A percentile compares a stretch with the other conserved stretches of the same genome.
phyloP scores from a whole-genome alignment of 2,888 invertebrate genomes.

The Empis stercorea region DNA sequence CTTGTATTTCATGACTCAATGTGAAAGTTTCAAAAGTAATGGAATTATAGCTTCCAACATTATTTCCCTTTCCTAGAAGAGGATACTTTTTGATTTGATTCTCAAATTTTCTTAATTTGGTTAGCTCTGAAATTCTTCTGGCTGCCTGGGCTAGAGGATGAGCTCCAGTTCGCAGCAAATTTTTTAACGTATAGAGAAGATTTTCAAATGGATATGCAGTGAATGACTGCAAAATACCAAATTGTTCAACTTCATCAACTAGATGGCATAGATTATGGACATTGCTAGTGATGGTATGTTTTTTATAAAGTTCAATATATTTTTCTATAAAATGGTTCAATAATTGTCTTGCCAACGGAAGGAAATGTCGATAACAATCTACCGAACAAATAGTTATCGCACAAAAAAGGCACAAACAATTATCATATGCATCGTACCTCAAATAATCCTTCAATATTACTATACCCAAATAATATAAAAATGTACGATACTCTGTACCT shows the following conservation, averaged over 20 bases:
- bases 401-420: constrained; percentile 2
- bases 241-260: constrained; percentile 21
- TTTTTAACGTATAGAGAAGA: constrained; percentile 18
- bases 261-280: constrained; percentile 27
- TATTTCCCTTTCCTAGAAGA: no score
- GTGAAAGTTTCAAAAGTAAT: no score
- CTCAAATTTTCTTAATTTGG: not conserved
- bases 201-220: constrained; percentile 28
- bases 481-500: constrained; percentile 4
- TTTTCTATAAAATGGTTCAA: constrained; percentile 12
- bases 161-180: constrained; percentile 12
- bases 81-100: no score
- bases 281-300: constrained; percentile 24
- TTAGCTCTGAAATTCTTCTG: constrained; percentile 14
- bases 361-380: not conserved
- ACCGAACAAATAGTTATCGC: constrained; percentile 4
- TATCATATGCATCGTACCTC: not conserved
- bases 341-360: no score
- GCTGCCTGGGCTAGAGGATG: constrained; percentile 15
- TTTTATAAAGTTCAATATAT: constrained; percentile 21
- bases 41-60: no score
- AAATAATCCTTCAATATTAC: constrained; percentile 3
- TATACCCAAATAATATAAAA: constrained; percentile 2
- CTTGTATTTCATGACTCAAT: constrained; percentile 1
- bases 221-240: constrained; percentile 21